Conservation (phyloP, 2,888 invertebrate genomes). For the Noctua janthe region DNA sequence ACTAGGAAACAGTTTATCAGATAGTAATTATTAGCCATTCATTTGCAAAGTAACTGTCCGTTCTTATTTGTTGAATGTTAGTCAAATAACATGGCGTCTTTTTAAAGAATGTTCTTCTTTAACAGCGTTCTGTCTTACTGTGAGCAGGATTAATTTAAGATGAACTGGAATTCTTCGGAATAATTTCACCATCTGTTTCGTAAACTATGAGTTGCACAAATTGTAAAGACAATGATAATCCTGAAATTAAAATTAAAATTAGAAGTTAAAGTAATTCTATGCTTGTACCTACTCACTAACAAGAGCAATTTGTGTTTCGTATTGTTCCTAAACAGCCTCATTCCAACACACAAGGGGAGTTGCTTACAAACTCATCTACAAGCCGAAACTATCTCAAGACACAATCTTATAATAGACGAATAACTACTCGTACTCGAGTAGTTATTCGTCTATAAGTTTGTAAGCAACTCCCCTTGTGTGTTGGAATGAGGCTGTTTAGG, state of each 20-base stretch:
- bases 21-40: slow-evolving; percentile 56
- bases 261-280: neutral
- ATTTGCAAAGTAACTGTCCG: slow-evolving; percentile 45
- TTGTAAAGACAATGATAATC: neutral
- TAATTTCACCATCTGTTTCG: neutral
- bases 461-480: neutral
- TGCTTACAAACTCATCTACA: slow-evolving; percentile 25
- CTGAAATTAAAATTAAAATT: neutral
- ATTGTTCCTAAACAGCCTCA: slow-evolving; percentile 1
- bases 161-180: neutral
- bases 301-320: slow-evolving; percentile 15
- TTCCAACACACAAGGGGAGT: neutral
- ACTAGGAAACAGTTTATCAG: slow-evolving; percentile 66
- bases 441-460: slow-evolving; percentile 50
- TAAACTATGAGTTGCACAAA: no score
- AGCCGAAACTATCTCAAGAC: no score
- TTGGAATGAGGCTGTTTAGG: neutral
- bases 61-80: slow-evolving; percentile 37
- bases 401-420: no score
- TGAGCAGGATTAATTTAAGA: neutral
- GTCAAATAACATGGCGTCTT: slow-evolving; percentile 33
- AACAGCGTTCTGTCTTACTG: neutral
- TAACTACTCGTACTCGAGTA: slow-evolving; percentile 60
- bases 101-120: slow-evolving; percentile 26
- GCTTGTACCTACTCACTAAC: neutral